phyloP scores from a whole-genome alignment of 2,797 vertebrate species.

The Arremon brunneinucha region DNA sequence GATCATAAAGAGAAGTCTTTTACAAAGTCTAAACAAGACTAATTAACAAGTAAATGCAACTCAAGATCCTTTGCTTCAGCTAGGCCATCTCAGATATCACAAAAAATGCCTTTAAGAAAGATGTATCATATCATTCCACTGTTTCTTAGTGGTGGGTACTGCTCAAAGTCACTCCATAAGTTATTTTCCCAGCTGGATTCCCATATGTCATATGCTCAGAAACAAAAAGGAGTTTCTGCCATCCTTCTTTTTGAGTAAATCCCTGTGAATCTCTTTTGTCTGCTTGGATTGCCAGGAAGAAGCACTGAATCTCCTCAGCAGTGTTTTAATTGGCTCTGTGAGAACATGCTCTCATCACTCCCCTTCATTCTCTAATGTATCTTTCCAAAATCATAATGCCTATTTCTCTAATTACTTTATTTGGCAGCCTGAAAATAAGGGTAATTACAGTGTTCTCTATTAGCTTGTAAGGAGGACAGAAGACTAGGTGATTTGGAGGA shows the following conservation, averaged over 20 bases:
- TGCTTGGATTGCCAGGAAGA: background rate
- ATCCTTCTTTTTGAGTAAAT: background rate
- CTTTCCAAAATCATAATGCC: conserved; percentile 42
- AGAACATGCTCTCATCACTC: conserved; percentile 21
- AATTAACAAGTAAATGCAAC: background rate
- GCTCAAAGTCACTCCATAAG: background rate
- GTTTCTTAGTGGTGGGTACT: background rate
- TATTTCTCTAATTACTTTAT: conserved; percentile 47
- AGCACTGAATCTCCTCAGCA: background rate
- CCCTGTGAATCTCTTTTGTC: background rate
- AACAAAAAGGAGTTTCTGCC: background rate
- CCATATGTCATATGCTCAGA: background rate
- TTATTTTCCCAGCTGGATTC: background rate
- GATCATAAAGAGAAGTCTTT: background rate
- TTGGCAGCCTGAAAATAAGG: conserved; percentile 21
- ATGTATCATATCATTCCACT: background rate
- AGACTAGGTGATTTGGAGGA: background rate
- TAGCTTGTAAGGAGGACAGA: background rate
- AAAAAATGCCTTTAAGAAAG: background rate
- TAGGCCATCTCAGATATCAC: background rate
- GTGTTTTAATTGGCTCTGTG: conserved; percentile 31
- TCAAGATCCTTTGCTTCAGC: background rate
- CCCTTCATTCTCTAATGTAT: background rate
- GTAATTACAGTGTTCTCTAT: background rate
- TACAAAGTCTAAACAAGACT: background rate